phyloP scores from a whole-genome alignment of 2,113 vertebrate genomes.

The Leptosomus discolor region DNA sequence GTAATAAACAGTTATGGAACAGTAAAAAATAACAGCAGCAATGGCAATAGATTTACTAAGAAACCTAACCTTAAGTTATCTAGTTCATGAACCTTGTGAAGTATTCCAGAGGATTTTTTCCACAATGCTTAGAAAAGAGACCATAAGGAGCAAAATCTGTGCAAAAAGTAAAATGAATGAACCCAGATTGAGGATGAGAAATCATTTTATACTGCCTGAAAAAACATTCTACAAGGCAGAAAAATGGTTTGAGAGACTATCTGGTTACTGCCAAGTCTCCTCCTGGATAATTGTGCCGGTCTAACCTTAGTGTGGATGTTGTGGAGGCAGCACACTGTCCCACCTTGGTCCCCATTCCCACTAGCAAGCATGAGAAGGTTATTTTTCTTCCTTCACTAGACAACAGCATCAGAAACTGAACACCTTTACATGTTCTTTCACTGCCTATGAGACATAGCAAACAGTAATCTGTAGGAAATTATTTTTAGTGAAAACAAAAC shows the following conservation, averaged over 20 bases:
- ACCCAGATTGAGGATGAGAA: background rate
- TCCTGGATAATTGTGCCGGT: background rate
- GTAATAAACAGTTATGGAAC: background rate
- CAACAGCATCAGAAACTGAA: background rate
- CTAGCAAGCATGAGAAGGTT: background rate
- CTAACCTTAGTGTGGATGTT: background rate
- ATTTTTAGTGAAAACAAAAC: background rate
- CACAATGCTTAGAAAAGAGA: background rate
- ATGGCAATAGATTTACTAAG: background rate
- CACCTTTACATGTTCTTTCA: background rate
- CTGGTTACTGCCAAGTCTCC: background rate
- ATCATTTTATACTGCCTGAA: background rate
- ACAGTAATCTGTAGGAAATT: background rate
- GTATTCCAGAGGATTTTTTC: background rate
- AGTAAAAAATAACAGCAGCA: background rate
- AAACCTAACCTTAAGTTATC: background rate
- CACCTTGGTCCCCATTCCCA: background rate
- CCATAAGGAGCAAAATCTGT: background rate
- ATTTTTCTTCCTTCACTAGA: background rate
- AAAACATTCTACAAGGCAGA: background rate
- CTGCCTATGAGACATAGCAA: background rate
- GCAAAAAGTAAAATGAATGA: background rate
- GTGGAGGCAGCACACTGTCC: background rate
- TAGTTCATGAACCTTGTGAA: background rate
- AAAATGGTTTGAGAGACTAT: background rate